Conservation (phyloP, 2,797 vertebrate species). For the Acrossocheilus fasciatus region DNA sequence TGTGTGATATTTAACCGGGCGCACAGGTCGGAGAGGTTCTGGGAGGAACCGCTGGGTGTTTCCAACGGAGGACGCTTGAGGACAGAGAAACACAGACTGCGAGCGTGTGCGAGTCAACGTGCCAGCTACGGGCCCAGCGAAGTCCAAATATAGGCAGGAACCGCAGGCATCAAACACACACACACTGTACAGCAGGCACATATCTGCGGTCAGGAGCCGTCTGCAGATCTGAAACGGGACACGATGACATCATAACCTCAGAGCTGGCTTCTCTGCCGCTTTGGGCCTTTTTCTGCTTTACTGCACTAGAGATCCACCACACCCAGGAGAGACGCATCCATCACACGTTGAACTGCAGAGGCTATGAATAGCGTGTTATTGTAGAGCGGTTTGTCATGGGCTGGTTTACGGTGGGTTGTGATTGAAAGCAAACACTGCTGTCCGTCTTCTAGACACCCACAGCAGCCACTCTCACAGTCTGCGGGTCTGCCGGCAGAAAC, state of each 20-base stretch:
- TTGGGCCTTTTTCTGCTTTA: not conserved
- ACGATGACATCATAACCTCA: conserved; percentile 64
- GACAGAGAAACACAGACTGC: conserved; percentile 15
- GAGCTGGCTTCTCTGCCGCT: not conserved
- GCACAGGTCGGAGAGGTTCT: conserved; percentile 31
- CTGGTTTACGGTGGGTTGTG: not conserved
- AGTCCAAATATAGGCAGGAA: conserved; percentile 73
- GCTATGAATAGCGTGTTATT: not conserved
- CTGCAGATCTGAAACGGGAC: conserved; percentile 56
- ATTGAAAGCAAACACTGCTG: not conserved
- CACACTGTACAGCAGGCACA: not conserved
- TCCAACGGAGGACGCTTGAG: conserved; percentile 13
- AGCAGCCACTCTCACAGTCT: not conserved
- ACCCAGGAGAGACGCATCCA: conserved; percentile 2
- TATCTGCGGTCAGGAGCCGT: conserved; percentile 57
- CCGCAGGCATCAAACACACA: conserved; percentile 62
- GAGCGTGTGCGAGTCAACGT: not conserved
- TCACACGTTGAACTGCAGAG: not conserved
- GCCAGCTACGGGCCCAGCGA: conserved; percentile 75
- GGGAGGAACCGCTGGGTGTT: conserved; percentile 22
- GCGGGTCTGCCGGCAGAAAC: not conserved
- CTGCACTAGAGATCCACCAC: not conserved
- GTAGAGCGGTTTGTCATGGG: not conserved
- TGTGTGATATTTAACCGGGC: not conserved
- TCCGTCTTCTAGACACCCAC: not conserved